phyloP scores from a whole-genome alignment of 1,140 invertebrate genomes.

The Drosophila tani region DNA sequence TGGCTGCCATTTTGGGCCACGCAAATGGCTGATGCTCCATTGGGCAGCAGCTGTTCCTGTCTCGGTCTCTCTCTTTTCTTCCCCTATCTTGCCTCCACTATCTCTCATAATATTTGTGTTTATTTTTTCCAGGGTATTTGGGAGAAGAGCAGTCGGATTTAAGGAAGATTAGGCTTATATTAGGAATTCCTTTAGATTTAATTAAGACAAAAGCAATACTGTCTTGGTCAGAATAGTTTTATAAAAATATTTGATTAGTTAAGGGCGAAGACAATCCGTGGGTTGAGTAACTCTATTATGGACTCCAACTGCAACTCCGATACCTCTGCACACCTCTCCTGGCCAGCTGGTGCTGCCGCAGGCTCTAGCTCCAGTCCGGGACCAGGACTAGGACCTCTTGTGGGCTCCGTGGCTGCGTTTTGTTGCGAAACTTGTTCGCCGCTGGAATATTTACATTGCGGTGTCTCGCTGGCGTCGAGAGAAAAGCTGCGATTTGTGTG shows the following conservation, averaged over 20 bases:
- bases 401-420: slow-evolving; percentile 19
- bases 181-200: no score
- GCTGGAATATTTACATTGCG: slow-evolving; percentile 76
- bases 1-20: slow-evolving; percentile 72
- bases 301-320: neutral
- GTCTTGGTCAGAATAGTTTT: no score
- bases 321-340: neutral
- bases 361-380: no score
- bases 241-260: no score
- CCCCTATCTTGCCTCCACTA: neutral
- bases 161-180: no score
- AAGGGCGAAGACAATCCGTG: neutral
- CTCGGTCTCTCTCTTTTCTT: no score
- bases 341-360: slow-evolving; percentile 62
- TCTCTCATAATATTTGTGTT: neutral
- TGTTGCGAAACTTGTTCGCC: slow-evolving; percentile 44
- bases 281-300: neutral
- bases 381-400: slow-evolving; percentile 18
- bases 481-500: slow-evolving; percentile 62
- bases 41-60: slow-evolving; percentile 36
- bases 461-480: slow-evolving; percentile 56
- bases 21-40: slow-evolving; percentile 53
- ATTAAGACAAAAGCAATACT: no score
- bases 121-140: neutral
- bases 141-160: no score